Conservation (phyloP, 2,797 vertebrate species). For the Halcyon badia region DNA sequence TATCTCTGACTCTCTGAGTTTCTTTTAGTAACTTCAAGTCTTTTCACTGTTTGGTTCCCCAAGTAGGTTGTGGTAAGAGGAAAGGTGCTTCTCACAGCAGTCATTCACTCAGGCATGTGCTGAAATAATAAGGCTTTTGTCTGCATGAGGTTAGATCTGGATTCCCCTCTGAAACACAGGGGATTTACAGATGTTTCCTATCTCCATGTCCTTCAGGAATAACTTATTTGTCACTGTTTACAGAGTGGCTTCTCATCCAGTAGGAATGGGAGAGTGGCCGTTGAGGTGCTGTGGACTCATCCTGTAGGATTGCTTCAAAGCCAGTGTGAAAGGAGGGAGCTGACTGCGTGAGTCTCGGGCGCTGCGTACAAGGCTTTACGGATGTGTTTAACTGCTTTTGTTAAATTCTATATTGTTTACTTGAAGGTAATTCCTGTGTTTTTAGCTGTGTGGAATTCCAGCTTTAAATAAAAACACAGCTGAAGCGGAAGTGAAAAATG, state of each 20-base stretch:
- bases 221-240: not conserved
- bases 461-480: slow-evolving; percentile 1
- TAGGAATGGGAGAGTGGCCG: not conserved
- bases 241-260: not conserved
- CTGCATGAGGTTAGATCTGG: not conserved
- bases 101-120: not conserved
- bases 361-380: fast-evolving
- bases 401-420: not conserved
- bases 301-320: not conserved
- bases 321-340: not conserved
- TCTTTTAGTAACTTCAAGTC: not conserved
- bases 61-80: not conserved
- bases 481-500: not conserved
- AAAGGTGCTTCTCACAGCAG: not conserved
- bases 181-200: not conserved
- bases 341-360: not conserved
- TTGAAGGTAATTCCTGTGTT: not conserved
- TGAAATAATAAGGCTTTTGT: not conserved
- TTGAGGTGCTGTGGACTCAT: not conserved
- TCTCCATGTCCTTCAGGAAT: not conserved
- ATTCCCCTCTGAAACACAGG: not conserved
- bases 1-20: not conserved
- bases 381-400: not conserved
- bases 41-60: not conserved
- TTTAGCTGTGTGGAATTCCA: not conserved